Evolutionary conservation across 1,140 invertebrate genomes (phyloP), one percentile per base, ranked within the genome.

Genomic region (Zophobas morio): DNA sequence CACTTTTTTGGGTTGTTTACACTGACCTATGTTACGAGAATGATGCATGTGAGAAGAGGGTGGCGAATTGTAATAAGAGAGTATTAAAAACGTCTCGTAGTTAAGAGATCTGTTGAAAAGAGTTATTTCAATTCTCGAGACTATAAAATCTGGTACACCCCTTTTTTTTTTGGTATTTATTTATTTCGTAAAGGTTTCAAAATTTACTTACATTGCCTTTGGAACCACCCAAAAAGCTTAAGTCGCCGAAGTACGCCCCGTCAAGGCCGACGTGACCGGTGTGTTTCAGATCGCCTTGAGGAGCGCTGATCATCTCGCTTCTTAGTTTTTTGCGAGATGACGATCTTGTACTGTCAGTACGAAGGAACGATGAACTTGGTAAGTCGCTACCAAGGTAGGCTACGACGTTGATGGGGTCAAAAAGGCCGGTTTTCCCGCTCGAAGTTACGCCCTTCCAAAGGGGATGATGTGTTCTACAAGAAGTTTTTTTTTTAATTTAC

Each of bases 211-310:
- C 89, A 83, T 88, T 82, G 89, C 90, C 84, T 78, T 86, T 86
- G 37, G 90, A 93, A 37, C 92, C 91, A 35, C 91, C 91, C 33
- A 97, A 88, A 83, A 96, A 97, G 54, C 95, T 93, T 66, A 99
- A 92, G 87, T 99, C 97, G 0, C 98, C 98, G 86, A 99, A 99
- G 84, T 96, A 96, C 72, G 96, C 95, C 2, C 98, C 98, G 87
- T 99, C 98, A 6, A 98, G 89, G 1, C 98, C 98, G 1, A 99
- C 96, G 86, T 99, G 98, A 0, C 96, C 84, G 0, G 97, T 99
- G 85, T 99, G 98, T 84, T 98, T 96, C 0, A 99, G 91, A 87
- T 99, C 98, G 42, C 96, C 97, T 86, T 99, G 96, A 0, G 98
- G 98, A 39, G 93, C 92, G 6, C 97, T 98, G 80, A 99, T 99